Percentiles rank a stretch among this genome's conserved stretches.
Evolutionary conservation across 1,140 invertebrate genomes (phyloP).

Genomic region (Leptinotarsa undecemlineata): DNA sequence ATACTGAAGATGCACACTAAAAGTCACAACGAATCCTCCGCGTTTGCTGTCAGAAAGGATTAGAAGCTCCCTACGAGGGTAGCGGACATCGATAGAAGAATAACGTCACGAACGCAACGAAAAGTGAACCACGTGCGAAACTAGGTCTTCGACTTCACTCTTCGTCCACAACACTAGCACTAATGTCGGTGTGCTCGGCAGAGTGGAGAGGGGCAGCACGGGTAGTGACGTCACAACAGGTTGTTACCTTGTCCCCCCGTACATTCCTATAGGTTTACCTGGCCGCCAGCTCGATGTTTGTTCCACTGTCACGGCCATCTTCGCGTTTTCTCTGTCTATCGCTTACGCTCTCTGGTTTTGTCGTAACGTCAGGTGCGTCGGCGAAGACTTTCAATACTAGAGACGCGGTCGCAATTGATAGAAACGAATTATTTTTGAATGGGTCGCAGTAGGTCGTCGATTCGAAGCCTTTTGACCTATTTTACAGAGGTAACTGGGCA

Average conservation of each 20-base stretch:
- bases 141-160: slow-evolving; percentile 24
- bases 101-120: background rate
- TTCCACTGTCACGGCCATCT: slow-evolving; percentile 54
- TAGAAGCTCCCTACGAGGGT: too few relatives aligned
- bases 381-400: background rate
- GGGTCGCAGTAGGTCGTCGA: background rate
- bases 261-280: slow-evolving; percentile 52
- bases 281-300: slow-evolving; percentile 31
- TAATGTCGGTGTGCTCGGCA: slow-evolving; percentile 24
- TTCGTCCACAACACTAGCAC: slow-evolving; percentile 27
- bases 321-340: slow-evolving; percentile 29
- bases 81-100: slow-evolving; percentile 7
- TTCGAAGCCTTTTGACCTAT: slow-evolving; percentile 2
- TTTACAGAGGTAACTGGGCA: background rate
- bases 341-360: slow-evolving; percentile 32
- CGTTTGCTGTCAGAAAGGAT: background rate
- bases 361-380: slow-evolving; percentile 25
- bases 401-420: too few relatives aligned
- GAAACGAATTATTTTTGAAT: background rate
- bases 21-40: background rate
- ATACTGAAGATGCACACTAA: background rate
- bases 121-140: slow-evolving; percentile 22
- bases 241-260: slow-evolving; percentile 50
- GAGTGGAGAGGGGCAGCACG: slow-evolving; percentile 36
- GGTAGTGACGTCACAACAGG: slow-evolving; percentile 53